Base-by-base conservation (phyloP, 2,888 invertebrate species). In the Ochropleura plecta region DNA sequence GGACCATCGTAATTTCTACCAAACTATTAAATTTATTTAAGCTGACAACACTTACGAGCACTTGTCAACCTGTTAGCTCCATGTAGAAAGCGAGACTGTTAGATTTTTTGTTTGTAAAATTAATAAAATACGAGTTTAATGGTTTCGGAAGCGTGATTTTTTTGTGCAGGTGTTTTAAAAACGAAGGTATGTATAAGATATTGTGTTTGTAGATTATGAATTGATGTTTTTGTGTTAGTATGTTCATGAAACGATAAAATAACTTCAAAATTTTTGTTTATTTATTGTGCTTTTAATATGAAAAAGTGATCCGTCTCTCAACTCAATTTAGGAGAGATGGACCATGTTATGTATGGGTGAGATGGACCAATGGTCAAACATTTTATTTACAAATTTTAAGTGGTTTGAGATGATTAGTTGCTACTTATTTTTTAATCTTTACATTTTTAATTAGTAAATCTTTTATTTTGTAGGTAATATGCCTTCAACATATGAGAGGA, bases 281-380 rank as follows among this genome's bases (percentile, higher is more conserved):
- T 66, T 66, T 55, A 30, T 30, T 30, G 1, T 30, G 30, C 30
- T 30, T 30, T 30, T 30, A 30, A 30, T 30, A 30, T 30, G 44
- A 67, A 44, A 55, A 55, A 67, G 67, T 44, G 53, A 42, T 67
- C 67, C 67, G 20, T 67, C 53, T 55, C 16, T 67, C 53, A 7
- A 20, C 66, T 14, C 66, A 55, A 55, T 67, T 67, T 67, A 67
- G 53, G 67, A 67, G 67, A 67, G 67, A 67, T 67, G 20, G 53
- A 66, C 66, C 66, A 65, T 51, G 65, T 51, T 65, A 65, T 65
- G 51, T 67, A 57, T 44, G 68, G 57, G 55, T 68, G 68, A 68
- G 68, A 68, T 68, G 68, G 44, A 68, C 68, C 67, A 55, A 55
- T 42, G 14, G 51, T 30, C 5, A 64, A 64, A 5, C 20, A 5